Evolutionary conservation across 2,888 invertebrate genomes (phyloP).

Genomic region (Oscheius sp.): DNA sequence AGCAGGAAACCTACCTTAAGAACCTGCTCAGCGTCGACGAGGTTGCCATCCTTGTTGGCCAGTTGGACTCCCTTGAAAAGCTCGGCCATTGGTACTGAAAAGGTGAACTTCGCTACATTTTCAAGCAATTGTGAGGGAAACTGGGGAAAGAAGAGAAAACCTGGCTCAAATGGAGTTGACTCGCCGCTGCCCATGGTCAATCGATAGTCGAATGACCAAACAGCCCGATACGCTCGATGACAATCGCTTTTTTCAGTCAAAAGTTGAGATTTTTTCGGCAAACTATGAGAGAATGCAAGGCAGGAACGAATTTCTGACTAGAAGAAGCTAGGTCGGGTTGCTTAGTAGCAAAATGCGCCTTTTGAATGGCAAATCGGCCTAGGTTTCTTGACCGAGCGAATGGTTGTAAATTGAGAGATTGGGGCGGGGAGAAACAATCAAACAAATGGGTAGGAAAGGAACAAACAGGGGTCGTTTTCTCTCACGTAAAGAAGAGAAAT

Average conservation of each 20-base stretch:
- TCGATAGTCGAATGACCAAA: neutral
- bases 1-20: constrained; percentile 35
- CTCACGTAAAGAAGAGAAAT: too few relatives aligned
- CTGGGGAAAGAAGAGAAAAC: neutral
- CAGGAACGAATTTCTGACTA: neutral
- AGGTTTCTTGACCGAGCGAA: neutral
- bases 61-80: constrained; percentile 46
- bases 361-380: neutral
- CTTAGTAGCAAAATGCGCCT: neutral
- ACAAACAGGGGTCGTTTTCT: neutral
- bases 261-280: too few relatives aligned
- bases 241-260: too few relatives aligned
- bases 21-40: constrained; percentile 44
- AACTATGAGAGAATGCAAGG: neutral
- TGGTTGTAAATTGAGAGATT: constrained; percentile 2
- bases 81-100: constrained; percentile 34
- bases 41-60: constrained; percentile 49
- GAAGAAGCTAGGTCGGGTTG: neutral
- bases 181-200: constrained; percentile 2
- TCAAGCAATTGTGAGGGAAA: neutral
- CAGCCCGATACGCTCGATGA: too few relatives aligned
- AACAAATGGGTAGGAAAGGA: constrained; percentile 2
- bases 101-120: neutral
- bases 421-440: neutral
- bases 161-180: constrained; percentile 9